Evolutionary conservation across 2,888 invertebrate genomes (phyloP), one percentile per base, ranked within the genome.

Genomic region (Myopa tessellatipennis): DNA sequence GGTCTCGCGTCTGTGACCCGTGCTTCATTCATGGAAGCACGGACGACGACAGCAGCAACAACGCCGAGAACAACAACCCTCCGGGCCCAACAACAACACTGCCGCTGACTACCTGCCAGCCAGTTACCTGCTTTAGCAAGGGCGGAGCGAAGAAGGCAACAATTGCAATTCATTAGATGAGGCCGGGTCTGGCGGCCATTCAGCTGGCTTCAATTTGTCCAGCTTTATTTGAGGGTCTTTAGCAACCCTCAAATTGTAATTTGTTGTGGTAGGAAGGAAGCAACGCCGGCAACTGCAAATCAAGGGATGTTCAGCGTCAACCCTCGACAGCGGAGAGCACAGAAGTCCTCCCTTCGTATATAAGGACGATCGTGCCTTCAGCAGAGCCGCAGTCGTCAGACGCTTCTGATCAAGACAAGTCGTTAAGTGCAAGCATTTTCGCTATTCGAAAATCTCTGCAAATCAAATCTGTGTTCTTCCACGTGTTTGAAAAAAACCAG

Each of bases 121-220:
- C 18, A 68, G 26, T 74, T 74, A 74, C 74, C 74, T 74, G 74
- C 58, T 8, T 38, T 50, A 76, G 45, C 77, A 82, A 82, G 85
- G 87, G 87, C 86, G 87, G 87, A 87, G 87, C 87, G 82, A 83
- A 82, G 82, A 80, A 81, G 83, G 82, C 82, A 83, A 84, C 86
- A 86, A 83, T 85, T 85, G 83, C 82, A 80, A 81, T 80, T 81
- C 80, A 83, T 83, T 84, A 83, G 77, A 36, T 34, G 60, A 38
- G 38, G 45, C 63, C 50, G n/a, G 26, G 61, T 4, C 10, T 12
- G 8, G 61, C 61, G 61, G 26, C 26, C 58, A 58, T 58, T 58
- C 60, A 26, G 52, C 16, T 52, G 18, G 63, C 45, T 63, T 26
- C 55, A 26, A 52, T 60, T 73, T 74, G 67, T 67, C 67, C 18